These are phyloP conservation scores for Hypercompe scribonia DNA, from an alignment of 2,888 invertebrate genomes.

Conservation along the genomic window DNA sequence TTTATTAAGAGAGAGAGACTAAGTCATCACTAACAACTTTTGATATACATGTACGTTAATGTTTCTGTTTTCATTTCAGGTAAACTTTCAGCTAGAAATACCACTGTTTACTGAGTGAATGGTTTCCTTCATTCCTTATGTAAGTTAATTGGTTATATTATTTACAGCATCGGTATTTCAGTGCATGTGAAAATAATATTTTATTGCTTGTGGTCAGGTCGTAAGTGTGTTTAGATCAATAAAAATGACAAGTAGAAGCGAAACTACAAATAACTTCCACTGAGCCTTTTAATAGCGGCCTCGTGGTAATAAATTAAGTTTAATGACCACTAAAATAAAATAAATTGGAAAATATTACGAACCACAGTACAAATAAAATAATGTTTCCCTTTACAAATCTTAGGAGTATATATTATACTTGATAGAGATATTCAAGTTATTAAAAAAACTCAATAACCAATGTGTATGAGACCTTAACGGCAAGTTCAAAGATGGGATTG, in stretches of 20 bases:
- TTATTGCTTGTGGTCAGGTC: constrained; percentile 33
- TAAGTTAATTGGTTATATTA: constrained; percentile 29
- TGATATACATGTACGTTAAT: no score
- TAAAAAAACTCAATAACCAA: constrained; percentile 40
- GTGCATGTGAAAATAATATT: constrained; percentile 35
- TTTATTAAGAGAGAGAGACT: no score
- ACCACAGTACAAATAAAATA: constrained; percentile 54
- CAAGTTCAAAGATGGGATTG: constrained; percentile 1
- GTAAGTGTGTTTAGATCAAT: constrained; percentile 59
- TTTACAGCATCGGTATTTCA: constrained; percentile 20
- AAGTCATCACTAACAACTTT: no score
- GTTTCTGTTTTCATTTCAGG: constrained; percentile 41
- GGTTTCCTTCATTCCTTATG: constrained; percentile 24
- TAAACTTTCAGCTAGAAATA: constrained; percentile 29
- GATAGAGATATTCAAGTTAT: constrained; percentile 54
- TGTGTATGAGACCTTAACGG: constrained; percentile 28
- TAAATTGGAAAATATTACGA: constrained; percentile 65
- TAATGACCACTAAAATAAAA: constrained; percentile 70
- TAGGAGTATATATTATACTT: constrained; percentile 44
- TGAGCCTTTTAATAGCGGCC: constrained; percentile 62
- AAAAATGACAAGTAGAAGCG: constrained; percentile 64
- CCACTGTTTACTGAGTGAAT: background rate
- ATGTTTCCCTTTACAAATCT: constrained; percentile 45
- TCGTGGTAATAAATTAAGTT: constrained; percentile 66
- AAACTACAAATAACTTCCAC: constrained; percentile 59